A percentile compares a stretch with the other conserved stretches of the same genome.
phyloP scores from a whole-genome alignment of 2,888 invertebrate genomes.

The Ctena decussata region DNA sequence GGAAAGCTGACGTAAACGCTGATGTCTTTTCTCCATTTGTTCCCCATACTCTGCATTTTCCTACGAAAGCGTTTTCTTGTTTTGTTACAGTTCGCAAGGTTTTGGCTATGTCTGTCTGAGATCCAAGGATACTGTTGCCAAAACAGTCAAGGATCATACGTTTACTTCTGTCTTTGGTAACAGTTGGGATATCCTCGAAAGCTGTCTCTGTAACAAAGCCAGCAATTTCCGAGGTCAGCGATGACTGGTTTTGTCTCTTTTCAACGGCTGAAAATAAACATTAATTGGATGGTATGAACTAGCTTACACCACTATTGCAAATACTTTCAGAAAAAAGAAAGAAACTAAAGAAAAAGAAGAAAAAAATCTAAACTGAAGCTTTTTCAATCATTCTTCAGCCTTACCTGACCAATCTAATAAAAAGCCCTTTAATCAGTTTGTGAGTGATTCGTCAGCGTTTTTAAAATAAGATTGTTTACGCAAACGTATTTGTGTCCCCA shows the following conservation, averaged over 20 bases:
- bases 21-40: conserved; percentile 41
- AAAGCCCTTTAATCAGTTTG: too few species aligned
- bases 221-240: conserved; percentile 2
- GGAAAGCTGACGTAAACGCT: conserved; percentile 66
- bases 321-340: too few species aligned
- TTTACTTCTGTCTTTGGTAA: conserved; percentile 69
- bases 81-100: conserved; percentile 58
- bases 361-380: too few species aligned
- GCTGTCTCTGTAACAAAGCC: conserved; percentile 9
- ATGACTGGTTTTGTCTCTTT: neutral
- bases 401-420: too few species aligned
- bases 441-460: too few species aligned
- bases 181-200: conserved; percentile 50
- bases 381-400: too few species aligned
- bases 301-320: too few species aligned
- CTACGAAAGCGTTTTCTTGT: neutral
- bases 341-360: too few species aligned
- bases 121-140: conserved; percentile 70
- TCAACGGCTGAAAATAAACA: neutral
- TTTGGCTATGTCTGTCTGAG: conserved; percentile 68
- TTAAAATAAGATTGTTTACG: too few species aligned
- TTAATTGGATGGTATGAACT: too few species aligned
- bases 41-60: conserved; percentile 53
- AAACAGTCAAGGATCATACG: conserved; percentile 76
- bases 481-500: too few species aligned